Percentiles rank a stretch among this genome's conserved stretches.
phyloP scores from a whole-genome alignment of 2,888 invertebrate genomes.

The Hirtodrosophila duncani region DNA sequence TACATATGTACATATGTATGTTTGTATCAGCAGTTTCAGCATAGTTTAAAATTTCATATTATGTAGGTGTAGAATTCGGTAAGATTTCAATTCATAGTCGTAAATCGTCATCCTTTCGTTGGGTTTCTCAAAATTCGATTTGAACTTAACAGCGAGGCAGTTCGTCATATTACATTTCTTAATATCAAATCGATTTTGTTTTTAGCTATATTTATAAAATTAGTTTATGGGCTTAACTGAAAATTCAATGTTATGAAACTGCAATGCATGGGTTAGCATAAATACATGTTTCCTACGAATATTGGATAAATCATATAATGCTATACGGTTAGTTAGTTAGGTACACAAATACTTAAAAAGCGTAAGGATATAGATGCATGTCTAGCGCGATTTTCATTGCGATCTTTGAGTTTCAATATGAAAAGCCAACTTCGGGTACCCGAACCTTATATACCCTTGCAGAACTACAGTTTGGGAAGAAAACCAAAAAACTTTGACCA shows the following conservation, averaged over 20 bases:
- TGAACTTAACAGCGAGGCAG: conserved; percentile 34
- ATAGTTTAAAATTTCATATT: not conserved
- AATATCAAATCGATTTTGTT: too few species aligned
- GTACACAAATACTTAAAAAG: not conserved
- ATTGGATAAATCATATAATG: conserved; percentile 1
- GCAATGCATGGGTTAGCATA: too few species aligned
- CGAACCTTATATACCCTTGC: too few species aligned
- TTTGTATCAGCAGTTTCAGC: too few species aligned
- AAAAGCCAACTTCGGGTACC: too few species aligned
- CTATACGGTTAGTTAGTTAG: not conserved
- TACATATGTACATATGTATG: too few species aligned
- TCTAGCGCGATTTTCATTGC: conserved; percentile 1
- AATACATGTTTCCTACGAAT: not conserved
- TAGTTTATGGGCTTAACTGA: conserved; percentile 15
- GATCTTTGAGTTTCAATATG: too few species aligned
- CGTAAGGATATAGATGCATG: not conserved
- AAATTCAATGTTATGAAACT: too few species aligned
- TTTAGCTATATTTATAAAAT: conserved; percentile 3
- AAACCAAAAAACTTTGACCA: too few species aligned
- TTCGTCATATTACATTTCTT: not conserved
- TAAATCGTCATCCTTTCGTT: conserved; percentile 15
- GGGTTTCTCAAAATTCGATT: conserved; percentile 14
- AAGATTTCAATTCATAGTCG: conserved; percentile 6
- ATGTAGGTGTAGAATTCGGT: not conserved
- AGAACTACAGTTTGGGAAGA: too few species aligned